Evolutionary conservation across 2,113 vertebrate species (phyloP).

Genomic region (Urocynchramus pylzowi): DNA sequence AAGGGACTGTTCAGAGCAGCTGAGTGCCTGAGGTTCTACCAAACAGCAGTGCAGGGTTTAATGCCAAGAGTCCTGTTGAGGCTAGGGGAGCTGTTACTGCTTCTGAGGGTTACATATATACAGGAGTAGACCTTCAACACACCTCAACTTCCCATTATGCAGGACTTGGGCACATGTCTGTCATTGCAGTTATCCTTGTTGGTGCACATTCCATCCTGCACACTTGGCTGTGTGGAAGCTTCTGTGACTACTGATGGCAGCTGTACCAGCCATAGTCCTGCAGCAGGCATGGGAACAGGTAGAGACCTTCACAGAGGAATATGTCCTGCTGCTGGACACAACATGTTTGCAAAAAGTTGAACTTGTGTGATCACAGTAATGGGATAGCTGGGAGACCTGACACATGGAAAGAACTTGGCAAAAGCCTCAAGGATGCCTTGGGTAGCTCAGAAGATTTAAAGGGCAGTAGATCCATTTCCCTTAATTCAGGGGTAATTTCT

Average conservation of each 20-base stretch:
- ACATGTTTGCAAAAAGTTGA: not conserved
- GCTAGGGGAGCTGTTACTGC: not conserved
- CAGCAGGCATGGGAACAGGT: not conserved
- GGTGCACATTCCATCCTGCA: not conserved
- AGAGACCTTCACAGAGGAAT: not conserved
- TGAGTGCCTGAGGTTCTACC: not conserved
- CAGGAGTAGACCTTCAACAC: not conserved
- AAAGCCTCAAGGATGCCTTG: not conserved
- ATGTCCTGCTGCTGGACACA: not conserved
- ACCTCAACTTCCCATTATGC: accelerated
- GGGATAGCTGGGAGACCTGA: not conserved
- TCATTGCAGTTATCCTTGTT: not conserved
- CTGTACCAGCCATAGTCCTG: accelerated
- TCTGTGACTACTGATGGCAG: not conserved
- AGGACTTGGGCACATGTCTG: not conserved
- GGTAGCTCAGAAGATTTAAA: not conserved
- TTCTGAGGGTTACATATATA: not conserved
- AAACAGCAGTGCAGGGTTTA: not conserved
- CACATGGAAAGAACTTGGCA: not conserved
- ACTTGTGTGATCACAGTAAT: not conserved
- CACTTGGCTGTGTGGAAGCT: not conserved
- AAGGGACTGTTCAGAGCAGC: not conserved
- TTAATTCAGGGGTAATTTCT: not conserved
- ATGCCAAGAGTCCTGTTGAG: not conserved
- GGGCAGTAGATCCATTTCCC: not conserved